A percentile compares a stretch with the other conserved stretches of the same genome.
Conservation (phyloP, 30 jellyfish, hydroid and myxozoan species). For the Cassiopea andromeda region DNA sequence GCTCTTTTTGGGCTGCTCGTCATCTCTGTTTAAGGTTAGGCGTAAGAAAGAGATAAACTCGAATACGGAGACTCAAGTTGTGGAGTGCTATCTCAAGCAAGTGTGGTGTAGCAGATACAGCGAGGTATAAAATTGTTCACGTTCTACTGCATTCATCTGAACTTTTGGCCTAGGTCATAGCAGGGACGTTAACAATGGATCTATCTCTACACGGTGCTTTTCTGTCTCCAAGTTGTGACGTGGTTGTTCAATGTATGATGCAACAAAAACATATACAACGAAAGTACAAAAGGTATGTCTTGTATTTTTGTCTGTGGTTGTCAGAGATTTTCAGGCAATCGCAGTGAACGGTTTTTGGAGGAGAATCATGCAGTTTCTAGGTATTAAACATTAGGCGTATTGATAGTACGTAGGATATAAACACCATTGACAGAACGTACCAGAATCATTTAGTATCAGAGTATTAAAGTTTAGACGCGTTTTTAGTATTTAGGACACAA, state of each 20-base stretch:
- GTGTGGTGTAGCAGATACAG: not conserved
- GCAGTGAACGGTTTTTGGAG: too few species aligned
- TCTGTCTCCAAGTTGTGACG: conserved; percentile 68
- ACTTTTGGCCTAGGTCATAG: conserved; percentile 28
- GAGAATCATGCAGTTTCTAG: too few species aligned
- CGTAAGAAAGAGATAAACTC: not conserved
- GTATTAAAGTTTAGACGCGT: too few species aligned
- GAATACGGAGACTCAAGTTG: not conserved
- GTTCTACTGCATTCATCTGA: not conserved
- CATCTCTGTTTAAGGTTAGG: not conserved
- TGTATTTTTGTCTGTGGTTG: too few species aligned
- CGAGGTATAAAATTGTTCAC: not conserved
- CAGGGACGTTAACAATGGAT: conserved; percentile 37
- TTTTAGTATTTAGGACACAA: too few species aligned
- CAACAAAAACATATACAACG: conserved; percentile 69
- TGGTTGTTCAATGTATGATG: conserved; percentile 72
- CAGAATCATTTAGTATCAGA: too few species aligned
- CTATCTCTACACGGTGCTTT: conserved; percentile 60
- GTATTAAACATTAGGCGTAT: too few species aligned
- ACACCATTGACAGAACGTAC: too few species aligned
- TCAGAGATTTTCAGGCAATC: too few species aligned
- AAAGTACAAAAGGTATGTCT: conserved; percentile 62
- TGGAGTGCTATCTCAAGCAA: not conserved
- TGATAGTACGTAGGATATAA: too few species aligned
- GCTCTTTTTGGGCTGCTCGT: not conserved